Evolutionary conservation across 2,888 invertebrate species (phyloP).

Genomic region (Drosophila limbata): DNA sequence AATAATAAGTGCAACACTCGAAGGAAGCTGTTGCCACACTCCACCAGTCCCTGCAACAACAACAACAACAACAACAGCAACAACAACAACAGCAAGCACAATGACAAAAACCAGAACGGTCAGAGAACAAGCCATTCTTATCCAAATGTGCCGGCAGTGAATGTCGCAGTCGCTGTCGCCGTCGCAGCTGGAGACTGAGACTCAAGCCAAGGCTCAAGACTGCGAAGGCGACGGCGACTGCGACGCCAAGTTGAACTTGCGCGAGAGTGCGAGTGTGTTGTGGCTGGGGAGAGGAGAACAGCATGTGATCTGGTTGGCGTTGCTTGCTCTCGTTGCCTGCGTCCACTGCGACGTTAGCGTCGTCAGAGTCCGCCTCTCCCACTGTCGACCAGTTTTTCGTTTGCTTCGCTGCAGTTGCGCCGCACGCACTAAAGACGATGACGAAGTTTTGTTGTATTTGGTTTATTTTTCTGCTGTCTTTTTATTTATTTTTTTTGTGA

Average conservation of each 20-base stretch:
- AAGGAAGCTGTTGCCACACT: conserved; percentile 60
- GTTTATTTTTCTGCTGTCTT: conserved; percentile 51
- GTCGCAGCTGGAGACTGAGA: neutral
- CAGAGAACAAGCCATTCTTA: conserved; percentile 64
- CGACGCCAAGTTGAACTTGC: conserved; percentile 1
- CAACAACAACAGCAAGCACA: conserved; percentile 14
- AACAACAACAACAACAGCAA: conserved; percentile 16
- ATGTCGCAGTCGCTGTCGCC: conserved; percentile 31
- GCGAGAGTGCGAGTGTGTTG: neutral
- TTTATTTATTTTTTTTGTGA: conserved; percentile 72
- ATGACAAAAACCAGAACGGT: conserved; percentile 34
- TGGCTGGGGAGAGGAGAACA: conserved; percentile 1
- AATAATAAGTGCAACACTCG: conserved; percentile 78
- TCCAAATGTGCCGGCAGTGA: conserved; percentile 65
- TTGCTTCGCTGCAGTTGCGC: conserved; percentile 70
- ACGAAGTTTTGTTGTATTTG: conserved; percentile 21
- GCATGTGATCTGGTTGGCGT: conserved; percentile 46
- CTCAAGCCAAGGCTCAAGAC: conserved; percentile 8
- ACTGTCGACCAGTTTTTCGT: conserved; percentile 59
- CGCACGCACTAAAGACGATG: conserved; percentile 75
- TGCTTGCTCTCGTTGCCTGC: conserved; percentile 46
- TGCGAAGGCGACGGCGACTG: neutral
- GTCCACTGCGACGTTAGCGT: neutral
- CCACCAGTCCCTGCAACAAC: conserved; percentile 37
- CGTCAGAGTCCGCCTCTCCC: conserved; percentile 15